Percentiles rank a stretch among this genome's conserved stretches.
Evolutionary conservation across 2,797 vertebrate genomes (phyloP).

Genomic region (Triplophysa bombifrons): DNA sequence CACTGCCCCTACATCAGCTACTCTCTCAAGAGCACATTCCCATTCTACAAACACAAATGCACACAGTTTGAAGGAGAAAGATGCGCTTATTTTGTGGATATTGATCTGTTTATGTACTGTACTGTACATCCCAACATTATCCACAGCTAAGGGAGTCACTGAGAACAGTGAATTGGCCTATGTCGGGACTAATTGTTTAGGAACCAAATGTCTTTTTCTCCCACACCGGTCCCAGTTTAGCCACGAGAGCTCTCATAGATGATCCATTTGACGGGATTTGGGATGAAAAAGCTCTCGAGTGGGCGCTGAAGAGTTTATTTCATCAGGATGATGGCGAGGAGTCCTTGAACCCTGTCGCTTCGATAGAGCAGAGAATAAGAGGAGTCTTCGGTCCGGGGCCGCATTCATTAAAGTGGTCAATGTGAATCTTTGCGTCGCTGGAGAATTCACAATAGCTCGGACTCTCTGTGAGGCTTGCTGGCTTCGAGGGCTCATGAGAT

Average conservation of each 20-base stretch:
- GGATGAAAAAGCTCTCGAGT: slow-evolving; percentile 30
- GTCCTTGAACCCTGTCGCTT: slow-evolving; percentile 54
- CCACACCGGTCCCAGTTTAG: slow-evolving; percentile 30
- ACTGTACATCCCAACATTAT: slow-evolving; percentile 41
- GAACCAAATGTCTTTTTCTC: slow-evolving; percentile 67
- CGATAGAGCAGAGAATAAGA: slow-evolving; percentile 28
- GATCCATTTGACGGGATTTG: slow-evolving; percentile 53
- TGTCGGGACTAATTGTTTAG: slow-evolving; percentile 75
- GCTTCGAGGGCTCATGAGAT: slow-evolving; percentile 17
- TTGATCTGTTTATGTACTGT: slow-evolving; percentile 14
- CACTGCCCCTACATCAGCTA: slow-evolving; percentile 11
- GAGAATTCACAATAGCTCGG: slow-evolving; percentile 41
- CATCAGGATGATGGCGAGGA: slow-evolving; percentile 50
- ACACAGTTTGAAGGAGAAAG: not conserved
- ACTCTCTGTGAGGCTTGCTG: not conserved
- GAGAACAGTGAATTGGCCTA: slow-evolving; percentile 63
- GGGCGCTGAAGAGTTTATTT: slow-evolving; percentile 52
- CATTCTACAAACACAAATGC: not conserved
- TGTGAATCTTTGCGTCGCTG: slow-evolving; percentile 17
- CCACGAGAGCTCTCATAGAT: slow-evolving; percentile 43
- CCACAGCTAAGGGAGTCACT: slow-evolving; percentile 60
- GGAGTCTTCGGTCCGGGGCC: slow-evolving; percentile 9
- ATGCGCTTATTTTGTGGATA: not conserved
- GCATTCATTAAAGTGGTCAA: slow-evolving; percentile 44
- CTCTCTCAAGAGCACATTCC: slow-evolving; percentile 1